Evolutionary conservation across 2,797 vertebrate species (phyloP), one percentile per base, ranked within the genome.

Genomic region (Tamandua tetradactyla): DNA sequence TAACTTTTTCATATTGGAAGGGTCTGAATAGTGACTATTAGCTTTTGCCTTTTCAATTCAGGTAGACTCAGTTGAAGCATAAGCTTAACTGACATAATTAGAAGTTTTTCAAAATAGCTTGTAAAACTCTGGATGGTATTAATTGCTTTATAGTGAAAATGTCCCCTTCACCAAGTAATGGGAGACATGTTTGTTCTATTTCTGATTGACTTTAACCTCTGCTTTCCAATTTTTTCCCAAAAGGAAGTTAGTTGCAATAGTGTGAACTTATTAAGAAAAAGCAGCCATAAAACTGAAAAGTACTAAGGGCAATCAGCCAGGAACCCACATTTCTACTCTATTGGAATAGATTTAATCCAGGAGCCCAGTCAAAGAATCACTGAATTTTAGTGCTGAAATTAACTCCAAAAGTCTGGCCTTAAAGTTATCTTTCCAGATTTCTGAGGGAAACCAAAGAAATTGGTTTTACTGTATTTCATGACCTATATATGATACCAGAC

Each of bases 351-450:
- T 30, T 82, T 79, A 55, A 72, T 32, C 40, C 35, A 27, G 27
- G 8, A 40, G 94, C 23, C 66, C 35, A 25, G 20, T 68, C 25
- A 79, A 57, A 87, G 37, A 72, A 86, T 37, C 47, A 23, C 30
- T 12, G 47, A 68, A 74, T 78, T 87, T 76, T 72, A 44, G 59
- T 69, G 64, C 47, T 78, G n/a, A n/a, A n/a, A n/a, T n/a, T n/a
- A n/a, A n/a, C n/a, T n/a, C n/a, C n/a, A 18, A 35, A 64, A 17
- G 18, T 80, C 37, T 71, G 79, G 35, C 30, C 14, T 55, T 49
- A 32, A 91, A 91, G 64, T 74, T 93, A 49, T 95, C 35, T 88
- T 87, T 83, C 44, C 49, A 82, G 71, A 76, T 64, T 94, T 76
- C 62, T 80, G 80, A 76, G 72, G 27, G 27, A 95, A 94, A 71